Conservation (phyloP, 2,888 invertebrate species). For the Luffia ferchaultella region DNA sequence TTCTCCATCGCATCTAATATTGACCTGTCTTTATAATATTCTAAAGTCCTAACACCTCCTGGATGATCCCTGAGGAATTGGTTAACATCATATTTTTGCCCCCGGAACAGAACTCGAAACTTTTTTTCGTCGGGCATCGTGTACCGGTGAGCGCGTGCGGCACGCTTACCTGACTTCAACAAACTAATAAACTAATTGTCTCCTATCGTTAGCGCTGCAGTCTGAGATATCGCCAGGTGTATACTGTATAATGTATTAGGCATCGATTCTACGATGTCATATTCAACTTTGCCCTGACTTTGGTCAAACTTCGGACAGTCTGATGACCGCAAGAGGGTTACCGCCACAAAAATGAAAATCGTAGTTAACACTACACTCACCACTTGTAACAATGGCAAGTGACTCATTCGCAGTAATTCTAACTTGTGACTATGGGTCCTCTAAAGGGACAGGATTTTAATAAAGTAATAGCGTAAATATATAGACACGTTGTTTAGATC, state of each 20-base stretch:
- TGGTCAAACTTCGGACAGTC: too few species aligned
- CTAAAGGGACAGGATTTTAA: too few species aligned
- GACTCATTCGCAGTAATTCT: too few species aligned
- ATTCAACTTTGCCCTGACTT: too few species aligned
- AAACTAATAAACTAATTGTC: background rate
- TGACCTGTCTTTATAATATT: conserved; percentile 60
- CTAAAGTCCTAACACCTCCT: conserved; percentile 73
- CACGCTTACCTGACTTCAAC: background rate
- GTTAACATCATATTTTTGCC: conserved; percentile 69
- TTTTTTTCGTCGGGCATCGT: background rate
- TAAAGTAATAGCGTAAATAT: too few species aligned
- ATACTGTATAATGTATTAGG: background rate
- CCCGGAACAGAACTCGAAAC: conserved; percentile 46
- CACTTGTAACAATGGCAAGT: too few species aligned
- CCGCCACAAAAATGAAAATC: too few species aligned
- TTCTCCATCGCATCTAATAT: conserved; percentile 60
- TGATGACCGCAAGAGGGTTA: too few species aligned
- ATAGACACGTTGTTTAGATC: too few species aligned
- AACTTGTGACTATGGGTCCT: too few species aligned
- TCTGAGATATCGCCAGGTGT: background rate
- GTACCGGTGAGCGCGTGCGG: background rate
- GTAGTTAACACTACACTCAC: too few species aligned
- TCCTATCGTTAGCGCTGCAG: too few species aligned
- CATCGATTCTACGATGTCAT: background rate
- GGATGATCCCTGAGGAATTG: conserved; percentile 76